phyloP scores from a whole-genome alignment of 2,888 invertebrate species.

The Lochmaea capreae region DNA sequence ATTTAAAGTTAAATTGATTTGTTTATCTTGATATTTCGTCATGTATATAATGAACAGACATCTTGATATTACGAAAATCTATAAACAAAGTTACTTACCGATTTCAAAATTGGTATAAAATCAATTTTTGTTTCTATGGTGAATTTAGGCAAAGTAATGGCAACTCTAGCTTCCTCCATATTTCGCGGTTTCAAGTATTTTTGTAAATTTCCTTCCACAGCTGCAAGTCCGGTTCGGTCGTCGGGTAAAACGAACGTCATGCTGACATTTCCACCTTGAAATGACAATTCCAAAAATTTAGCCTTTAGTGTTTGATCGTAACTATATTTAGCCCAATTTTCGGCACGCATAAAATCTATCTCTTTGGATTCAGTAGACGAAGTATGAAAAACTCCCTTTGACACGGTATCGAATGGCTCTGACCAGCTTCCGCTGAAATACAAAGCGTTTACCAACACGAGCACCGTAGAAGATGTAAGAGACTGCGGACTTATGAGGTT shows the following conservation, averaged over 20 bases:
- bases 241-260: conserved; percentile 54
- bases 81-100: conserved; percentile 39
- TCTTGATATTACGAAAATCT: no score
- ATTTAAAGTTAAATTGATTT: no score
- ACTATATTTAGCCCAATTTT: conserved; percentile 21
- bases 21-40: no score
- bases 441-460: conserved; percentile 60
- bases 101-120: conserved; percentile 47
- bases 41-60: no score
- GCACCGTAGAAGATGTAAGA: conserved; percentile 50
- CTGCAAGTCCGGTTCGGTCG: conserved; percentile 46
- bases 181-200: conserved; percentile 36
- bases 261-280: conserved; percentile 43
- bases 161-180: conserved; percentile 32
- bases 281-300: conserved; percentile 55
- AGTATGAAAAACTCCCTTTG: conserved; percentile 51
- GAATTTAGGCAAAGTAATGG: conserved; percentile 50
- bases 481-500: conserved; percentile 52
- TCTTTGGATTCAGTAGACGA: conserved; percentile 47
- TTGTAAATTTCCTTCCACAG: conserved; percentile 39
- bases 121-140: conserved; percentile 44
- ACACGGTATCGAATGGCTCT: conserved; percentile 50
- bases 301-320: conserved; percentile 39
- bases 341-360: conserved; percentile 56
- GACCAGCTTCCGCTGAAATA: conserved; percentile 60